Percentiles rank a stretch among this genome's conserved stretches.
These are phyloP conservation scores for Embiotoca jacksoni DNA, from an alignment of 2,113 vertebrate genomes.

Conservation along the genomic window DNA sequence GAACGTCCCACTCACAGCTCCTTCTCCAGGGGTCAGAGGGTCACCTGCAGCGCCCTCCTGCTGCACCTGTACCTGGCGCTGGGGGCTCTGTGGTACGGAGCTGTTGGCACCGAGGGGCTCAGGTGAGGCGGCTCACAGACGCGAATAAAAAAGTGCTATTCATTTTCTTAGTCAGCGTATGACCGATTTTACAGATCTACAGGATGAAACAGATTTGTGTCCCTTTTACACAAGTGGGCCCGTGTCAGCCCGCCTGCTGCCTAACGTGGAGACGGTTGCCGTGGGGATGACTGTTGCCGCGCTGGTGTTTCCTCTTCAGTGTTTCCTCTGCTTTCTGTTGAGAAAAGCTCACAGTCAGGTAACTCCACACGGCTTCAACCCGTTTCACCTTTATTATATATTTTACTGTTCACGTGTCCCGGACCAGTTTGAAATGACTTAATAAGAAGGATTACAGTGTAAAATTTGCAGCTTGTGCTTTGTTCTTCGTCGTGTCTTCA, in stretches of 20 bases:
- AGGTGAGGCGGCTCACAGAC: slow-evolving; percentile 66
- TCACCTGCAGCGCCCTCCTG: slow-evolving; percentile 80
- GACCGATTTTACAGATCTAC: background rate
- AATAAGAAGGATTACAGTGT: background rate
- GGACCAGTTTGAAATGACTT: background rate
- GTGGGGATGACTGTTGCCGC: slow-evolving; percentile 80
- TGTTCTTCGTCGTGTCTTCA: background rate
- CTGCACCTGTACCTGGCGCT: slow-evolving; percentile 84
- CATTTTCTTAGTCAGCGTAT: background rate
- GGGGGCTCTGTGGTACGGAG: slow-evolving; percentile 84
- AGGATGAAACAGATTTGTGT: background rate
- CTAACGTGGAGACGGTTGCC: slow-evolving; percentile 77
- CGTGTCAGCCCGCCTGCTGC: slow-evolving; percentile 70
- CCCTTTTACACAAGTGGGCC: slow-evolving; percentile 64
- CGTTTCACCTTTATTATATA: background rate
- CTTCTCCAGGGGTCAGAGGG: slow-evolving; percentile 86
- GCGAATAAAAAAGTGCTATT: no score
- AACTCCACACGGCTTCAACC: background rate
- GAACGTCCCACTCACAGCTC: slow-evolving; percentile 79
- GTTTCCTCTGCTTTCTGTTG: slow-evolving; percentile 84
- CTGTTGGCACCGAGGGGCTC: slow-evolving; percentile 65
- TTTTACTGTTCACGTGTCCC: background rate
- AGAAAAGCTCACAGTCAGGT: slow-evolving; percentile 80
- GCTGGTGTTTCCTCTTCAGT: slow-evolving; percentile 84
- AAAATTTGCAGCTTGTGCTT: background rate